A percentile compares a stretch with the other conserved stretches of the same genome.
Conservation (phyloP, 2,888 invertebrate genomes). For the Furcula furcula region DNA sequence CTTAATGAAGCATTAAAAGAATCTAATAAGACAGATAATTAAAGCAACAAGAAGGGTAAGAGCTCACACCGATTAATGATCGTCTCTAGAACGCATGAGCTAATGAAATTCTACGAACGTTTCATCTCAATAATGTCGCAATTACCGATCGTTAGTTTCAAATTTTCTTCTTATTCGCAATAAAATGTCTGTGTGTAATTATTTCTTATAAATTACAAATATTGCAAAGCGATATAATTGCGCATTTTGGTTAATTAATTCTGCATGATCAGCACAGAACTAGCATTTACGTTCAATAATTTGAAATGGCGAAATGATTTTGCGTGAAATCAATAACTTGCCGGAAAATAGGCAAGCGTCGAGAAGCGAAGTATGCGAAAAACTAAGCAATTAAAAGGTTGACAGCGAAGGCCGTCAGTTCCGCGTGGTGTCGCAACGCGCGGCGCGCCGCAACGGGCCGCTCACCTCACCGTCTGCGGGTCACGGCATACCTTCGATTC, state of each 20-base stretch:
- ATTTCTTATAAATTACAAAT: constrained; percentile 12
- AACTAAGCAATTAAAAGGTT: constrained; percentile 71
- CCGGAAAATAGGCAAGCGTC: constrained; percentile 15
- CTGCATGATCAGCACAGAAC: too few species aligned
- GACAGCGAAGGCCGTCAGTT: constrained; percentile 73
- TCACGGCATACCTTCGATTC: constrained; percentile 76
- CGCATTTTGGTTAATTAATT: background rate
- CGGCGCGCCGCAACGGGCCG: constrained; percentile 57
- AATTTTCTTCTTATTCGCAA: constrained; percentile 23
- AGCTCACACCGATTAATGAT: constrained; percentile 53
- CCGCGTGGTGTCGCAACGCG: constrained; percentile 66
- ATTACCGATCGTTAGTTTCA: constrained; percentile 17
- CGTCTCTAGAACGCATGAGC: constrained; percentile 41
- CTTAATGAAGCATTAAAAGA: too few species aligned
- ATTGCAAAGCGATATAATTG: constrained; percentile 7
- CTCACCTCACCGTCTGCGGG: constrained; percentile 66
- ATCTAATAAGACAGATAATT: too few species aligned
- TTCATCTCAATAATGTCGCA: constrained; percentile 29
- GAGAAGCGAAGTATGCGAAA: constrained; percentile 48
- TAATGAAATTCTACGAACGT: constrained; percentile 43
- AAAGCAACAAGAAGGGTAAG: too few species aligned
- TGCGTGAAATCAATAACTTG: background rate
- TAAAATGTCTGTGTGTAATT: constrained; percentile 11
- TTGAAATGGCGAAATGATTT: background rate
- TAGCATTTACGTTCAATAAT: background rate